Conservation (phyloP, 2,797 vertebrate genomes). For the Cirrhinus mrigala region DNA sequence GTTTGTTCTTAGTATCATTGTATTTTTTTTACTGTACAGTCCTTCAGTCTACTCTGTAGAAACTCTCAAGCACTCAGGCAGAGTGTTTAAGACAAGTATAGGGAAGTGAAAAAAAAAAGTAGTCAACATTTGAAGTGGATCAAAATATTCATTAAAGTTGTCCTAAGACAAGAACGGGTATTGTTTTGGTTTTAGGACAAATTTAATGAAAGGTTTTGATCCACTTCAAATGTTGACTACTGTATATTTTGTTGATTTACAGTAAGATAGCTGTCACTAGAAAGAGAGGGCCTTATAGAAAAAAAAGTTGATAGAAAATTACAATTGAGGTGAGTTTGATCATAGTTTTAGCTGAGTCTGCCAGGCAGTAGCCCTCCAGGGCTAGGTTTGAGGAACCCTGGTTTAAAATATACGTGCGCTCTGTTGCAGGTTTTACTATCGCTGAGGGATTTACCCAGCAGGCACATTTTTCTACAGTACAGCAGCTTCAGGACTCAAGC, state of each 20-base stretch:
- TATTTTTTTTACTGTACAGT: not conserved
- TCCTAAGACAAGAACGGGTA: too few species aligned
- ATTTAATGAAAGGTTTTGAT: not conserved
- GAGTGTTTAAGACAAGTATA: not conserved
- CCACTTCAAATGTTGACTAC: too few species aligned
- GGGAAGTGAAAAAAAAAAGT: not conserved
- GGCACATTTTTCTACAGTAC: slow-evolving; percentile 88
- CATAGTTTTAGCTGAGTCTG: not conserved
- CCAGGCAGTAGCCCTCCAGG: not conserved
- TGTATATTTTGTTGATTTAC: not conserved
- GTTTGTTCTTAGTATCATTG: too few species aligned
- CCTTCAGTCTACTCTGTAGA: too few species aligned
- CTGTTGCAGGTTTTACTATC: slow-evolving; percentile 86
- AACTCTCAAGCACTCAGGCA: too few species aligned
- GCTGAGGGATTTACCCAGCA: slow-evolving; percentile 89
- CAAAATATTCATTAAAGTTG: too few species aligned
- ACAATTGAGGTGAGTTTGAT: not conserved
- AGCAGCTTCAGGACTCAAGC: slow-evolving; percentile 99
- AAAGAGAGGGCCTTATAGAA: not conserved
- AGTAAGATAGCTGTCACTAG: not conserved
- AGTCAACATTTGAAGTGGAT: too few species aligned
- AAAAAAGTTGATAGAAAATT: not conserved
- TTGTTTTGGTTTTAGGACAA: not conserved
- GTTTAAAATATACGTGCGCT: not conserved
- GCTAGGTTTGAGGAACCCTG: not conserved